These are phyloP conservation scores for Neosilurus hyrtlii DNA, from an alignment of 2,797 vertebrate species.

Conservation along the genomic window DNA sequence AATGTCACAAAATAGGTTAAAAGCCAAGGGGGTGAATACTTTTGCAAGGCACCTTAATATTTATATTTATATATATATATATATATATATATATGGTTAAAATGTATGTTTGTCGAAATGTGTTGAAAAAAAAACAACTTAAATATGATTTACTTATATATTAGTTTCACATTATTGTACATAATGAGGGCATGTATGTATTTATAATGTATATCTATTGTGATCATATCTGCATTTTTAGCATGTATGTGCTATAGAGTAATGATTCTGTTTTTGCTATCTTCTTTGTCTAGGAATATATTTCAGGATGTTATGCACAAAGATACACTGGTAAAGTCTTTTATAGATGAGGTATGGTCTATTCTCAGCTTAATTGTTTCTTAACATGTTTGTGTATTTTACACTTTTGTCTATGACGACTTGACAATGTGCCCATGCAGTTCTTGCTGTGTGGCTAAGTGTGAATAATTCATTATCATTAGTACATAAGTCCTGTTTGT, in stretches of 20 bases:
- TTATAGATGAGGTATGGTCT: constrained; percentile 90
- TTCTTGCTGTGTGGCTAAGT: neutral
- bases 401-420: neutral
- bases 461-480: neutral
- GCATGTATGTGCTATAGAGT: neutral
- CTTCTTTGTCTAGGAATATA: constrained; percentile 77
- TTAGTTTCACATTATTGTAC: too few relatives aligned
- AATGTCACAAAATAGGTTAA: too few relatives aligned
- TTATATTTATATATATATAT: too few relatives aligned
- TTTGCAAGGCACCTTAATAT: too few relatives aligned
- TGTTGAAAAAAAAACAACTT: too few relatives aligned
- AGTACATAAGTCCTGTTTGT: neutral
- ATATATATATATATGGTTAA: too few relatives aligned
- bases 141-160: too few relatives aligned
- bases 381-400: neutral
- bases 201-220: neutral
- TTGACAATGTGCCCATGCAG: neutral
- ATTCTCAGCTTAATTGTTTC: neutral
- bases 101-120: too few relatives aligned
- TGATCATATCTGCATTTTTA: too few relatives aligned
- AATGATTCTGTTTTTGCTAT: neutral
- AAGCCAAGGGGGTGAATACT: too few relatives aligned
- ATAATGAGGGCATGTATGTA: too few relatives aligned
- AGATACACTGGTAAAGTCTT: constrained; percentile 91
- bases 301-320: constrained; percentile 94